These are phyloP conservation scores for Drosophila lacteicornis DNA, from an alignment of 1,140 invertebrate genomes.

Conservation along the genomic window DNA sequence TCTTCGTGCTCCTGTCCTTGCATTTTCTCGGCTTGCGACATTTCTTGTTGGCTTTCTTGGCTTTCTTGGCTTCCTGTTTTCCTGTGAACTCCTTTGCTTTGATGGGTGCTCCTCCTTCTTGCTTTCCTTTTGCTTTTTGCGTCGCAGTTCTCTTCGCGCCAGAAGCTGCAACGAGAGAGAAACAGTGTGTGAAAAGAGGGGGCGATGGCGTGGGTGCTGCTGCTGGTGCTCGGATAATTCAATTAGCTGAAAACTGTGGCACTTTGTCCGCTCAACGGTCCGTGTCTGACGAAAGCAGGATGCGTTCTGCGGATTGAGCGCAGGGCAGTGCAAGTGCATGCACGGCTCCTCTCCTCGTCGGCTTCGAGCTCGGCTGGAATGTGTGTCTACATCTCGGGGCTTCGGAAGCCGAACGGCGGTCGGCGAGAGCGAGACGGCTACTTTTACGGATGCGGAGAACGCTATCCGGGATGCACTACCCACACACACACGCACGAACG, in stretches of 20 bases:
- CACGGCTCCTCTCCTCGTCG: neutral
- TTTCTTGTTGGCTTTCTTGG: neutral
- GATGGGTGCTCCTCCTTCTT: constrained; percentile 12
- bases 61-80: neutral
- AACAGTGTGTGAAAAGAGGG: neutral
- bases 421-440: neutral
- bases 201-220: constrained; percentile 1
- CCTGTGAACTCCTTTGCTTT: constrained; percentile 1
- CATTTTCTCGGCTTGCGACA: constrained; percentile 49
- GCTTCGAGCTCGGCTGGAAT: neutral
- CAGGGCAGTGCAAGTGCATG: neutral
- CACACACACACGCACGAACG: neutral
- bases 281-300: constrained; percentile 15
- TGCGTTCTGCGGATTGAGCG: constrained; percentile 20
- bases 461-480: constrained; percentile 10
- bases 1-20: constrained; percentile 42
- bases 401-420: constrained; percentile 2
- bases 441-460: constrained; percentile 3
- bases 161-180: constrained; percentile 35
- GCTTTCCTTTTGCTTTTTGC: constrained; percentile 16
- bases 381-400: constrained; percentile 3
- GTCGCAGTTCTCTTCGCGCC: constrained; percentile 33
- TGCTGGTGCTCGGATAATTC: constrained; percentile 10
- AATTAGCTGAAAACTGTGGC: constrained; percentile 11
- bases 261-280: neutral